Evolutionary conservation across 2,797 vertebrate species (phyloP).

Genomic region (Oryzias dopingdopingensis): DNA sequence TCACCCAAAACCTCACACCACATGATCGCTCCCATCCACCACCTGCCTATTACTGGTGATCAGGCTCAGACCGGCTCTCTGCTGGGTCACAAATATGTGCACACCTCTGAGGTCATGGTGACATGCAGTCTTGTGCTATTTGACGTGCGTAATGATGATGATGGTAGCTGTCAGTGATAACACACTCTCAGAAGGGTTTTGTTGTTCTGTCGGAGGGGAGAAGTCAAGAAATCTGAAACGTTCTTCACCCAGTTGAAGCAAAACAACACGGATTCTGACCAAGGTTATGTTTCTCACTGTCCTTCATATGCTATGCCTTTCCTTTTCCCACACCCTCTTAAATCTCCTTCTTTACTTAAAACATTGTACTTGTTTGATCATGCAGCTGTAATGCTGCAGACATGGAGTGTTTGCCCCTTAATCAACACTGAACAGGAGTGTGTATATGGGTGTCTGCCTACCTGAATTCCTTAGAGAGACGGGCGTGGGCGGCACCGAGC

Average conservation of each 20-base stretch:
- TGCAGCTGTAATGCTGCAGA: slow-evolving; percentile 35
- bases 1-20: slow-evolving; percentile 28
- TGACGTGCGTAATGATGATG: slow-evolving; percentile 38
- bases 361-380: slow-evolving; percentile 49
- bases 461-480: slow-evolving; percentile 51
- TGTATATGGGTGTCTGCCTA: slow-evolving; percentile 35
- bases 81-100: slow-evolving; percentile 40
- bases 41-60: slow-evolving; percentile 45
- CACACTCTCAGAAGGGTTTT: slow-evolving; percentile 23
- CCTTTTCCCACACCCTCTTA: slow-evolving; percentile 6
- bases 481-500: slow-evolving; percentile 34
- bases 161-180: slow-evolving; percentile 55
- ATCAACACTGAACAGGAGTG: slow-evolving; percentile 20
- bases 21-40: slow-evolving; percentile 19
- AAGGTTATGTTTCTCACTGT: slow-evolving; percentile 10
- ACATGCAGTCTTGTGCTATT: slow-evolving; percentile 39
- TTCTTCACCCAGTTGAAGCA: slow-evolving; percentile 25
- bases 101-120: slow-evolving; percentile 44
- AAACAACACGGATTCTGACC: slow-evolving; percentile 16
- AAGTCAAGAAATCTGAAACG: slow-evolving; percentile 20
- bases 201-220: slow-evolving; percentile 31
- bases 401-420: slow-evolving; percentile 21
- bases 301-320: slow-evolving; percentile 6
- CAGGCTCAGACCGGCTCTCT: slow-evolving; percentile 1
- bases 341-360: slow-evolving; percentile 12